Conservation (phyloP, 2,113 vertebrate species). For the Addax nasomaculatus region DNA sequence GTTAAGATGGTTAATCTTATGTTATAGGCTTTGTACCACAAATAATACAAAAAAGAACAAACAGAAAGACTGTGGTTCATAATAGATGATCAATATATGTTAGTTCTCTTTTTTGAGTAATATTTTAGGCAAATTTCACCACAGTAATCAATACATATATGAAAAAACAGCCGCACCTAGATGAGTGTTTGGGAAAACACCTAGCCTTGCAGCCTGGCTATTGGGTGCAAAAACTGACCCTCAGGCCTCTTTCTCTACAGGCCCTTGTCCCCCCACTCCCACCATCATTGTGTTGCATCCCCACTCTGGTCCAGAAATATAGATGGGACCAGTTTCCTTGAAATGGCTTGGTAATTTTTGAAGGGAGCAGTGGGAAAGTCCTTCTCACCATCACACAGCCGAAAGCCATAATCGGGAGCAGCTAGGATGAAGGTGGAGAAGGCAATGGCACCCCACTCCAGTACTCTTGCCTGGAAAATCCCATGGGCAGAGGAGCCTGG, state of each 20-base stretch:
- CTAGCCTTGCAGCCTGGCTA: neutral
- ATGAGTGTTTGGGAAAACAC: too few species aligned
- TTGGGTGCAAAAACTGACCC: fast-evolving
- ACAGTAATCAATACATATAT: neutral
- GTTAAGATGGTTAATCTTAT: neutral
- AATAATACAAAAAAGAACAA: neutral
- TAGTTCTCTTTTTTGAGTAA: neutral
- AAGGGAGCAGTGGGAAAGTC: neutral
- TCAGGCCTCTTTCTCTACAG: neutral
- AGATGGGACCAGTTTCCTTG: neutral
- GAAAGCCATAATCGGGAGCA: neutral
- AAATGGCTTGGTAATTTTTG: neutral
- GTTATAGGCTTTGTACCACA: neutral
- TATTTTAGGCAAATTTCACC: neutral
- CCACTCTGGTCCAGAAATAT: fast-evolving
- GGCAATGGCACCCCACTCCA: too few species aligned
- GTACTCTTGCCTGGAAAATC: too few species aligned
- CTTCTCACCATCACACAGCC: neutral
- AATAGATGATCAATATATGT: neutral
- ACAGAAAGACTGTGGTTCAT: neutral
- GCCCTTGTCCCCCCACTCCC: neutral
- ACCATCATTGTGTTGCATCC: neutral
- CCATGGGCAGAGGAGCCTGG: too few species aligned
- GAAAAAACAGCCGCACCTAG: neutral
- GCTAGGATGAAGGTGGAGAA: neutral